Percentiles rank a stretch among this genome's conserved stretches.
phyloP scores from a whole-genome alignment of 35 echinoderm and acorn worm species.

The Ophiothrix spiculata region DNA sequence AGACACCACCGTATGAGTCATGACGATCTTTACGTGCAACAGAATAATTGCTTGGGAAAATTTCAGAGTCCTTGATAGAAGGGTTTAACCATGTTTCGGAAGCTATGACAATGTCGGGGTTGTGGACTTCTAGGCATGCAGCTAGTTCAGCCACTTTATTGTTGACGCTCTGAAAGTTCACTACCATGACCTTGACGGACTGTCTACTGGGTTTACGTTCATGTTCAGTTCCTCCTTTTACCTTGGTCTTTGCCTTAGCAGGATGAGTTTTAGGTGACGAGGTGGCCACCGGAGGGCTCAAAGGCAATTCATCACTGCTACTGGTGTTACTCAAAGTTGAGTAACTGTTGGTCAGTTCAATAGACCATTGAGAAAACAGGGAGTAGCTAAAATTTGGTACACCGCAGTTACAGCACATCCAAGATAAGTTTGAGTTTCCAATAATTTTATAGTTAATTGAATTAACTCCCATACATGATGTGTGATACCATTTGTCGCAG shows the following conservation, averaged over 20 bases:
- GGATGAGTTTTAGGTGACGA: too few relatives aligned
- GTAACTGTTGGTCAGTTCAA: slow-evolving; percentile 23
- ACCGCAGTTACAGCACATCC: slow-evolving; percentile 42
- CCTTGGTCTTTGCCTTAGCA: too few relatives aligned
- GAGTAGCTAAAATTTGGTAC: slow-evolving; percentile 25
- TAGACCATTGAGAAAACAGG: slow-evolving; percentile 35
- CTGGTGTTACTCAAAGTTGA: too few relatives aligned
- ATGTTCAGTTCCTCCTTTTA: too few relatives aligned
- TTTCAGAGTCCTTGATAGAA: not conserved
- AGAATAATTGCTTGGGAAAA: not conserved
- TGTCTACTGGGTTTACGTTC: too few relatives aligned
- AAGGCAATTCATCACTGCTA: too few relatives aligned
- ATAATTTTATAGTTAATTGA: slow-evolving; percentile 1
- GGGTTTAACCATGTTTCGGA: slow-evolving; percentile 19
- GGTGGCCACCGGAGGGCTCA: too few relatives aligned
- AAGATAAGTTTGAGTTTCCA: slow-evolving; percentile 14
- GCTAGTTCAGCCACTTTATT: not conserved
- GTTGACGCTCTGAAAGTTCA: not conserved
- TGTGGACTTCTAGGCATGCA: not conserved
- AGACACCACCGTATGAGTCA: not conserved
- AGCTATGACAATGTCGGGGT: slow-evolving; percentile 7
- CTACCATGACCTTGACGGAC: not conserved
- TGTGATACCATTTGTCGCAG: slow-evolving; percentile 31
- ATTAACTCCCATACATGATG: slow-evolving; percentile 18
- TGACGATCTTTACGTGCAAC: not conserved